Evolutionary conservation across 2,113 vertebrate genomes (phyloP).

Genomic region (Hystrix brachyura): DNA sequence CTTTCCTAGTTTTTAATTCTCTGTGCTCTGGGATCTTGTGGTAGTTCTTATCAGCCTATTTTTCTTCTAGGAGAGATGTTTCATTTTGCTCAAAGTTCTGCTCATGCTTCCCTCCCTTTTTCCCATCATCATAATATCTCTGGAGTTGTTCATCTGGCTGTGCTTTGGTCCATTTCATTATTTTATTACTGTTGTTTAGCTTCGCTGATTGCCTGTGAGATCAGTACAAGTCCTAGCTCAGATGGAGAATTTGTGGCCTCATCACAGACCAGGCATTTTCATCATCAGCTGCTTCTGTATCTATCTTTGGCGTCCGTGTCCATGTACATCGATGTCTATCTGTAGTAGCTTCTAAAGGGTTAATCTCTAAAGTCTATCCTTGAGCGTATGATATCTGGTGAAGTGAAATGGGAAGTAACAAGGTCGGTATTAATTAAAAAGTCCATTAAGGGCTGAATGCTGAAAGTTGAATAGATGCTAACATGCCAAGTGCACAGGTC

Average conservation of each 20-base stretch:
- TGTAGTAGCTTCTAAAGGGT: not conserved
- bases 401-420: slow-evolving; percentile 43
- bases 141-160: not conserved
- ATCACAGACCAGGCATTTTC: not conserved
- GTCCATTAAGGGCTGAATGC: slow-evolving; percentile 68
- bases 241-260: not conserved
- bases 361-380: slow-evolving; percentile 48
- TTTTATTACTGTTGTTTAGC: not conserved
- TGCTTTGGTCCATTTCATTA: not conserved
- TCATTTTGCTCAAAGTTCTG: not conserved
- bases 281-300: not conserved
- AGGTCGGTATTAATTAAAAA: slow-evolving; percentile 69
- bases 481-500: slow-evolving; percentile 41
- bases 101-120: not conserved
- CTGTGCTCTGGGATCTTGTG: not conserved
- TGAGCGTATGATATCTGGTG: slow-evolving; percentile 33
- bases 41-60: not conserved
- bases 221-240: not conserved
- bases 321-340: not conserved
- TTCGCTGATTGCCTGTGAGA: not conserved
- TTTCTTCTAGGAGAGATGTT: not conserved
- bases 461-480: slow-evolving; percentile 52
- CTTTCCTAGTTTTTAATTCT: not conserved
- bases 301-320: not conserved
- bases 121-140: not conserved